These are phyloP conservation scores for Rhyacophila evoluta DNA, from an alignment of 2,888 invertebrate genomes.

Conservation along the genomic window DNA sequence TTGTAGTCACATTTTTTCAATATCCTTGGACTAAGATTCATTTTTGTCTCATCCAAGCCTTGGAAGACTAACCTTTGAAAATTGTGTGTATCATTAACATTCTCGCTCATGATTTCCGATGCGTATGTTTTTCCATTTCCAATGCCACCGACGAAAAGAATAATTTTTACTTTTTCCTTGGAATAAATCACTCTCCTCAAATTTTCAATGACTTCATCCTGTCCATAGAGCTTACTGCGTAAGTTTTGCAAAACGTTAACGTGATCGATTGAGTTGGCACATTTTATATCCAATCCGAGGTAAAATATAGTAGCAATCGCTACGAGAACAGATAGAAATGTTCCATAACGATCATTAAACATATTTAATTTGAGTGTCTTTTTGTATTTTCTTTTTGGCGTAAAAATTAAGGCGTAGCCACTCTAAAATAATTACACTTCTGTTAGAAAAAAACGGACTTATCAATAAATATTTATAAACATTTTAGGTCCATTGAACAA, in stretches of 20 bases:
- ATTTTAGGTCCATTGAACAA: too few relatives aligned
- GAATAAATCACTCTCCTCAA: slow-evolving; percentile 57
- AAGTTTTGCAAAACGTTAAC: slow-evolving; percentile 53
- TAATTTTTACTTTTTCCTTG: slow-evolving; percentile 59
- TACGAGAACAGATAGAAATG: not conserved
- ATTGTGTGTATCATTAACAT: not conserved
- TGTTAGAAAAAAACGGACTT: too few relatives aligned
- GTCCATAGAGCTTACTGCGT: slow-evolving; percentile 61
- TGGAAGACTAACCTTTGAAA: slow-evolving; percentile 11
- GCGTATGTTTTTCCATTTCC: slow-evolving; percentile 67
- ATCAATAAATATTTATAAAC: too few relatives aligned
- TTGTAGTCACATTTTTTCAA: slow-evolving; percentile 60
- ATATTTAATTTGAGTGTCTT: too few relatives aligned
- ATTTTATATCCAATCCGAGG: slow-evolving; percentile 16
- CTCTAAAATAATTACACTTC: too few relatives aligned
- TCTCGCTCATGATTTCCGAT: slow-evolving; percentile 59
- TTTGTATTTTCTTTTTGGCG: too few relatives aligned
- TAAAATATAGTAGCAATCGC: not conserved
- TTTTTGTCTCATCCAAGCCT: not conserved
- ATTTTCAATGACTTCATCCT: slow-evolving; percentile 59
- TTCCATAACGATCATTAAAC: slow-evolving; percentile 1
- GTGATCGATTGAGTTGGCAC: not conserved
- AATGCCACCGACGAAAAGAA: slow-evolving; percentile 65
- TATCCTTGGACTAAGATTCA: not conserved
- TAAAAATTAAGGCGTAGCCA: too few relatives aligned